Base-by-base conservation (phyloP, 1,140 invertebrate genomes). In the Drosophila quadrilineata region DNA sequence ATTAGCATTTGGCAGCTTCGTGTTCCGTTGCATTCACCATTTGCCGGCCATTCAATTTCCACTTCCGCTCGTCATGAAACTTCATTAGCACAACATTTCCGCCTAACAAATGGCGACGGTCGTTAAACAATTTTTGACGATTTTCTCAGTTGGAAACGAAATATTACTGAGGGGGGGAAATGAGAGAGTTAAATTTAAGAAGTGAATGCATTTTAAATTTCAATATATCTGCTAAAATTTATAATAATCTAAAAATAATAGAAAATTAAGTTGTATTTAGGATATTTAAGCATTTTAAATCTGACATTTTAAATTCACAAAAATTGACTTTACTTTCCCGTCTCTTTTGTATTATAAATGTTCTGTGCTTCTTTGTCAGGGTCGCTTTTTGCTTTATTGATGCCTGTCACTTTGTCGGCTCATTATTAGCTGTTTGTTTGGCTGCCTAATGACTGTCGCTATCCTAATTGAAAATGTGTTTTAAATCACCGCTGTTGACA, bases 391-490 rank as follows among this genome's bases (percentile, higher is more conserved):
- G n/a, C n/a, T n/a, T n/a, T 26, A 19, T 28, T 24, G 3, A 12
- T 33, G 8, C 41, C 21, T 21, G 45, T 3, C n/a, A 31, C n/a
- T 19, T 53, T 35, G 21, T 28, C 36, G 36, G 28, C 29, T 28
- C 21, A 45, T 54, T 53, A 54, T 54, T 6, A 31, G 45, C 56
- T 59, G 45, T 21, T 21, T 35, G 14, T 41, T 14, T 8, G 45
- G 16, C 28, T 12, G 17, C 3, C 14, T 43, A 10, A 21, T 10
- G 54, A 35, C 33, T 26, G 24, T 43, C 22, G 50, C 26, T 35
- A 26, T 9, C 22, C 36, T 52, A 52, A 66, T 66, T 59, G 63
- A 52, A 66, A 59, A 59, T 29, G 40, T 66, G 38, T 45, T 66
- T 45, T 60, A 45, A 60, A 49, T 43, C 26, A 6, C 19, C 0